Evolutionary conservation across 2,888 invertebrate genomes (phyloP).

Genomic region (Octodonta nipae): DNA sequence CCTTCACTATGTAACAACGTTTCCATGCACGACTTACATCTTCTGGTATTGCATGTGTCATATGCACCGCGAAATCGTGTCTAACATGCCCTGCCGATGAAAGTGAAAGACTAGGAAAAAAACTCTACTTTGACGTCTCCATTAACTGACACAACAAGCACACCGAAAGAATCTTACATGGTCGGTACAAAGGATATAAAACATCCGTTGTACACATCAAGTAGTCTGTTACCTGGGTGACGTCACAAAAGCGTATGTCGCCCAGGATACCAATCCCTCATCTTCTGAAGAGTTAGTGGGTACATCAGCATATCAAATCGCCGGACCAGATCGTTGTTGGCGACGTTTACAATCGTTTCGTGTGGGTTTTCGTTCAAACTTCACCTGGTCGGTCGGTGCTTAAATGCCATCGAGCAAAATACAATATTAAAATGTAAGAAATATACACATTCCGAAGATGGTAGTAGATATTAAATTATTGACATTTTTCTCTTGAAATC

Average conservation of each 20-base stretch:
- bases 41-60: no score
- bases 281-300: constrained; percentile 20
- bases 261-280: constrained; percentile 33
- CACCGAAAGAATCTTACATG: no score
- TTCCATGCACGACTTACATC: no score
- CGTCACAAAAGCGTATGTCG: constrained; percentile 35
- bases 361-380: constrained; percentile 5
- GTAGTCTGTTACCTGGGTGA: constrained; percentile 33
- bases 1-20: no score
- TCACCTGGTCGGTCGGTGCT: constrained; percentile 18
- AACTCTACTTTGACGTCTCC: no score
- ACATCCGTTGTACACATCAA: constrained; percentile 11
- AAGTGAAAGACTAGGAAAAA: no score
- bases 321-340: no score
- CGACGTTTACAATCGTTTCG: no score
- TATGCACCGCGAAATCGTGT: no score
- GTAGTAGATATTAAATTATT: constrained; percentile 33
- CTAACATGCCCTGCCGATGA: no score
- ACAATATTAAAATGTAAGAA: constrained; percentile 30
- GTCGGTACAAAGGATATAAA: constrained; percentile 5
- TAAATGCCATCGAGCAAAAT: constrained; percentile 25
- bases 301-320: constrained; percentile 31
- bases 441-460: constrained; percentile 24
- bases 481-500: constrained; percentile 22
- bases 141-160: no score